Evolutionary conservation across 92 coral and sea anemone species (phyloP).

Genomic region (Blastomussa wellsi): DNA sequence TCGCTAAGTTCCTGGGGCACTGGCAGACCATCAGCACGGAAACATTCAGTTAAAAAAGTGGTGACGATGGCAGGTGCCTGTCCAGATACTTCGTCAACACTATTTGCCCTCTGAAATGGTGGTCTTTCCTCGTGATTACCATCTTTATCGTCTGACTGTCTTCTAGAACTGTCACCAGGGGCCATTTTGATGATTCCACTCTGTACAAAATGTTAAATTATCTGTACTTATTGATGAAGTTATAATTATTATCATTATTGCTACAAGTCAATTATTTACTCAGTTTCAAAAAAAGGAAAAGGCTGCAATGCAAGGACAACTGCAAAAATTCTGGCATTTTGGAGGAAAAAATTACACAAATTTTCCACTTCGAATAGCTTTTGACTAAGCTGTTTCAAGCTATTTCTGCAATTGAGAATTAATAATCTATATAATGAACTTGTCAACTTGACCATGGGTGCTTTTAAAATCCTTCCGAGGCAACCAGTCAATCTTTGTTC

Average conservation of each 20-base stretch:
- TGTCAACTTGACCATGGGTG: background rate
- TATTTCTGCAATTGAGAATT: background rate
- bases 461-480: background rate
- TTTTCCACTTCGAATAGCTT: no score
- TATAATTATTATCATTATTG: no score
- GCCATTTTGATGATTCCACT: conserved; percentile 32
- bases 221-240: background rate
- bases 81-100: conserved; percentile 91
- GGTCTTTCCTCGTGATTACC: conserved; percentile 54
- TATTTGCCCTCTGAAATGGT: conserved; percentile 53
- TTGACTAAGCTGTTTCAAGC: no score
- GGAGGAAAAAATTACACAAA: no score
- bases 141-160: conserved; percentile 21
- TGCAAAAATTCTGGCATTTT: no score
- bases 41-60: conserved; percentile 77
- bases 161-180: conserved; percentile 16
- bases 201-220: background rate
- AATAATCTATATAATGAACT: background rate
- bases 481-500: background rate
- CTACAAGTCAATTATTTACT: background rate
- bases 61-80: conserved; percentile 93
- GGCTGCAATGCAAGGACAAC: no score
- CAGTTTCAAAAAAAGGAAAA: background rate
- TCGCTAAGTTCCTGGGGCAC: conserved; percentile 79
- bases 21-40: conserved; percentile 71